phyloP scores from a whole-genome alignment of 1,140 invertebrate genomes.

The Magallana angulata region DNA sequence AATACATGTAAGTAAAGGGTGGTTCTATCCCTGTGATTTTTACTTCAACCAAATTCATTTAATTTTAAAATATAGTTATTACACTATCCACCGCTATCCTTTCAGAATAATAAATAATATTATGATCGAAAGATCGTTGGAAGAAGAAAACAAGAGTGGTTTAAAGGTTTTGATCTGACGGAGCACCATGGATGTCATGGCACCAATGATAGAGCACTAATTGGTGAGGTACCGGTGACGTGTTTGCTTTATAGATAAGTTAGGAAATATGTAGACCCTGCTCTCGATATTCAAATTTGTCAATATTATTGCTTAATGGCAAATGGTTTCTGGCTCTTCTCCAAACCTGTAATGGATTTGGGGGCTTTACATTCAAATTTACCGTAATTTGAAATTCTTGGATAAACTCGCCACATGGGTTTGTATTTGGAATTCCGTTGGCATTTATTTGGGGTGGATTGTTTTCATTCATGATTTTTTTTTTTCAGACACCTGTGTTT shows the following conservation, averaged over 20 bases:
- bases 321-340: neutral
- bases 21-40: no score
- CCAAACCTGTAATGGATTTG: slow-evolving; percentile 2
- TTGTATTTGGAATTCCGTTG: no score
- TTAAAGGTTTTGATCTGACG: no score
- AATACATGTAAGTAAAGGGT: no score
- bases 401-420: neutral
- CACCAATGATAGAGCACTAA: neutral
- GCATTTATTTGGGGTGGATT: neutral
- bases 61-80: no score
- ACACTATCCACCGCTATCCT: no score
- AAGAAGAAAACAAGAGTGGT: no score
- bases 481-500: slow-evolving; percentile 8
- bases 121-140: no score
- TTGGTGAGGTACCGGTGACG: neutral
- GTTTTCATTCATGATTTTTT: slow-evolving; percentile 26
- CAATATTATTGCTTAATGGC: slow-evolving; percentile 9
- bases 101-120: no score
- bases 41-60: no score
- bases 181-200: no score
- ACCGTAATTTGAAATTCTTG: slow-evolving; percentile 6
- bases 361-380: neutral
- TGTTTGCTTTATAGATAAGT: slow-evolving; percentile 26
- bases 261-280: slow-evolving; percentile 4
- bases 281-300: slow-evolving; percentile 23